phyloP scores from a whole-genome alignment of 1,140 invertebrate genomes.

The Orius insidiosus region DNA sequence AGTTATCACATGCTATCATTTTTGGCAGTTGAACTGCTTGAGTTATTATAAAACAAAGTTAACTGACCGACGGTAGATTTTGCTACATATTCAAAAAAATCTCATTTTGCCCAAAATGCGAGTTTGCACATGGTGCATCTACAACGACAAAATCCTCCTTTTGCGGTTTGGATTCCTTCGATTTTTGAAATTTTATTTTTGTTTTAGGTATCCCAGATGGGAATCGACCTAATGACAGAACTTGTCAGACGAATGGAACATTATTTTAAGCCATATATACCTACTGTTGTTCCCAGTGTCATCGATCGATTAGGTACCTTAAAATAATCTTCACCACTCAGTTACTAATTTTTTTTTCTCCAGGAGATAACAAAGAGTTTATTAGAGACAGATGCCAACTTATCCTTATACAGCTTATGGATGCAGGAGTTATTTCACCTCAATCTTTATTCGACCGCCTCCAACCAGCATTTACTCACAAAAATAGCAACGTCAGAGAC shows the following conservation, averaged over 20 bases:
- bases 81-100: no score
- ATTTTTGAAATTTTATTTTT: neutral
- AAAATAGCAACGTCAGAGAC: constrained; percentile 72
- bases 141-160: no score
- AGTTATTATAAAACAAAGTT: no score
- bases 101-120: no score
- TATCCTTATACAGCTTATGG: constrained; percentile 60
- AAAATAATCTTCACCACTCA: constrained; percentile 16
- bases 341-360: constrained; percentile 19
- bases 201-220: constrained; percentile 46
- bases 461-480: constrained; percentile 56
- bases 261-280: constrained; percentile 74
- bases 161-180: no score
- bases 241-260: constrained; percentile 70
- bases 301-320: constrained; percentile 54
- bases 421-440: constrained; percentile 56
- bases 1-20: no score
- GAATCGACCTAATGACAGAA: constrained; percentile 67
- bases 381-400: constrained; percentile 70
- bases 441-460: constrained; percentile 66
- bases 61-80: no score
- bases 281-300: constrained; percentile 65
- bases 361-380: constrained; percentile 64
- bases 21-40: no score
- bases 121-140: no score